These are phyloP conservation scores for Nothocercus nigrocapillus DNA, from an alignment of 2,113 vertebrate genomes.

Conservation along the genomic window DNA sequence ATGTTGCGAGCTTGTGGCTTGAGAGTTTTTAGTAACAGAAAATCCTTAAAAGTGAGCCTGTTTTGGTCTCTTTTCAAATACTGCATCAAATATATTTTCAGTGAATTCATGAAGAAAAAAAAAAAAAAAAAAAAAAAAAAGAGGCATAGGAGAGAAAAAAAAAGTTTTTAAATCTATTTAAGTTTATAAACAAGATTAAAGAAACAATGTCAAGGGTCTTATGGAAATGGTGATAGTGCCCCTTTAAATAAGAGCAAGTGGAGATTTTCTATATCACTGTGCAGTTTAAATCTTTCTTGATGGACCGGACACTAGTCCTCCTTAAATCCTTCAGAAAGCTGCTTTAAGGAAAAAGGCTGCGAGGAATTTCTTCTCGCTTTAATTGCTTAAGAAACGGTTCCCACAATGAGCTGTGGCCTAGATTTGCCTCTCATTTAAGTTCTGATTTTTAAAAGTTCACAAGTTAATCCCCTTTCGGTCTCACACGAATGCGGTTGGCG, in stretches of 20 bases:
- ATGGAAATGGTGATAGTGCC: constrained; percentile 77
- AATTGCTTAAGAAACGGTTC: constrained; percentile 94
- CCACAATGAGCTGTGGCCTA: constrained; percentile 92
- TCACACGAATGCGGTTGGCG: constrained; percentile 80
- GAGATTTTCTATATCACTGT: constrained; percentile 84
- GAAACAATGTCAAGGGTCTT: constrained; percentile 80
- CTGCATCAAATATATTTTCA: constrained; percentile 75
- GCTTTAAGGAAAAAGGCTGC: constrained; percentile 90
- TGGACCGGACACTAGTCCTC: constrained; percentile 87
- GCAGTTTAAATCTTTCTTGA: constrained; percentile 85
- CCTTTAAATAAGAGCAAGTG: constrained; percentile 81
- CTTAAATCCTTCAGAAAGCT: constrained; percentile 88
- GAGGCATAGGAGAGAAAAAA: constrained; percentile 13
- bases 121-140: not conserved
- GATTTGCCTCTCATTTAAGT: constrained; percentile 94
- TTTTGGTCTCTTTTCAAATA: constrained; percentile 71
- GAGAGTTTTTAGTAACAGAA: constrained; percentile 70
- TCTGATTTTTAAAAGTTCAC: constrained; percentile 95
- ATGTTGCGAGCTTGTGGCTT: constrained; percentile 47
- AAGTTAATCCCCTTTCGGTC: constrained; percentile 92
- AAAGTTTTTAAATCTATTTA: constrained; percentile 78
- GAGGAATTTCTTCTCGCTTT: constrained; percentile 94
- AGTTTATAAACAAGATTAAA: constrained; percentile 83
- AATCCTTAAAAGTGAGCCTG: constrained; percentile 72
- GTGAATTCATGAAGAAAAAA: constrained; percentile 56